Base-by-base conservation (phyloP, 2,888 invertebrate species). In the Loripinus fragilis region DNA sequence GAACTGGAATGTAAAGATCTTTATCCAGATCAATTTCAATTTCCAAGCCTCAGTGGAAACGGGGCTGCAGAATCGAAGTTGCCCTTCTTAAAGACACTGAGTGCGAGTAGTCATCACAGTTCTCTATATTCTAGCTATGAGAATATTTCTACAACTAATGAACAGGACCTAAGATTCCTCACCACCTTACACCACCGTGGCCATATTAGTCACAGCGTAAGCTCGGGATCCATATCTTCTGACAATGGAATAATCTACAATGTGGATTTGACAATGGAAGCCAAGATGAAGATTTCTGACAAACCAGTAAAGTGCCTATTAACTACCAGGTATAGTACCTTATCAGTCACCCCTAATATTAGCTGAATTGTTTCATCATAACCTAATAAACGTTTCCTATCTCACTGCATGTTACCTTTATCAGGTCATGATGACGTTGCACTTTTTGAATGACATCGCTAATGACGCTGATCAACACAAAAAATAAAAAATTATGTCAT, bases 201-300 rank as follows among this genome's bases (percentile, higher is more conserved):
- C 20, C 71, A 77, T 10, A 71, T 87, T 0, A 85, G 83, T 73
- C 86, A 87, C 65, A 86, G 81, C 65, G 82, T 88, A 7, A 86
- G 87, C 42, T 80, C 85, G 60, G 86, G 82, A n/a, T 85, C 88
- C 3, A 70, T 87, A 38, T 83, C 83, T 3, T 78, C 77, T 71
- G 80, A 78, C 41, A 75, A 69, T 38, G 83, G 81, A 48, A 71
- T 81, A 33, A 71, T 86, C 1, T 93, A 92, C 79, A 88, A 87
- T 55, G 90, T 90, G 66, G 91, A 93, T 74, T 88, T 95, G 69
- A 86, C 87, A 10, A 88, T 95, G 23, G 92, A 93, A 77, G 94
- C 94, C 88, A 94, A 94, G 86, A 91, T 94, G 79, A 95, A 95
- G 89, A 93, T 95, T 42, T 93, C 94, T 1, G 95, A 94, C 85